Conservation (phyloP, 2,113 vertebrate species). For the Sarotherodon lohbergeri region DNA sequence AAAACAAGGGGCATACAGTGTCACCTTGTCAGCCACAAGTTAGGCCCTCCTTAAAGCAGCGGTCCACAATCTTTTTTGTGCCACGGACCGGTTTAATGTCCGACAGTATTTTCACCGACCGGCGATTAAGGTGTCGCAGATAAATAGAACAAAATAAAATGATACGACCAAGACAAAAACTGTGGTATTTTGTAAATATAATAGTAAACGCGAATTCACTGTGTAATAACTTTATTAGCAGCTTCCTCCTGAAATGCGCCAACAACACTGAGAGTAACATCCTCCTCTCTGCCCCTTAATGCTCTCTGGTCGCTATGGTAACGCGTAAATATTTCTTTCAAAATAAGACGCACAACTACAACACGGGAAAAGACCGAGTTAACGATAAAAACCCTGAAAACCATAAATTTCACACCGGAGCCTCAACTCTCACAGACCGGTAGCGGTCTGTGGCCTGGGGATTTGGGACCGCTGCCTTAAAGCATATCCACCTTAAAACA, state of each 20-base stretch:
- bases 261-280: background rate
- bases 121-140: background rate
- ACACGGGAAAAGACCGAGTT: background rate
- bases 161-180: background rate
- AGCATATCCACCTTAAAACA: background rate
- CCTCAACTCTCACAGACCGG: background rate
- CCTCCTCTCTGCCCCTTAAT: background rate
- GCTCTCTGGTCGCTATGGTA: background rate
- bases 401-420: background rate
- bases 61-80: background rate
- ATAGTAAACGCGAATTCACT: background rate
- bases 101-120: background rate
- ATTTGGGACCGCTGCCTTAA: background rate
- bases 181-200: background rate
- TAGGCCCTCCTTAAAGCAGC: background rate
- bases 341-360: background rate
- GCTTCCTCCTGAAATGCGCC: background rate
- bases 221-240: background rate
- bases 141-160: background rate
- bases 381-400: background rate
- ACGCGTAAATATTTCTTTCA: accelerated
- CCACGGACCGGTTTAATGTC: background rate
- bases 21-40: background rate
- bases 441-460: too few species aligned
- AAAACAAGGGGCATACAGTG: background rate